Conservation (phyloP, 2,888 invertebrate genomes). For the Chalcosyrphus nemorum region DNA sequence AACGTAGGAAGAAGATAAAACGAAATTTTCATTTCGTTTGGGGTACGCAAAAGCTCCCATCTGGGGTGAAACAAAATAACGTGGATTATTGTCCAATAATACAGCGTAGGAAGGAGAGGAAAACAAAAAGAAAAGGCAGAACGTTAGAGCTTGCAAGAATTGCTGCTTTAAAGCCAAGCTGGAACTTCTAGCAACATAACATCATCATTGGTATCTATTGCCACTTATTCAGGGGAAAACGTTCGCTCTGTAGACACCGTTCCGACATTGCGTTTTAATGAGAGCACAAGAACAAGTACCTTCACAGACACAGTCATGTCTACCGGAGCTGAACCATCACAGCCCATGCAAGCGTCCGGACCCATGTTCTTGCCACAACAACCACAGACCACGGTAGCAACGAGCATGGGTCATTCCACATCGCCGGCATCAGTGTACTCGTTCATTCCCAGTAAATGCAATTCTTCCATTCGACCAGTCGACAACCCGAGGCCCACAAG, state of each 20-base stretch:
- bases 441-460: neutral
- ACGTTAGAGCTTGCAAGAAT: too few relatives aligned
- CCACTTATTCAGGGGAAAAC: neutral
- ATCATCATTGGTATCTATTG: neutral
- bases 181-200: neutral
- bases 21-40: neutral
- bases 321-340: neutral
- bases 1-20: neutral
- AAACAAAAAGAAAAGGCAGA: neutral
- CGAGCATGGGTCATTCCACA: neutral
- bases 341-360: neutral
- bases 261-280: neutral
- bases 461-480: conserved; percentile 8
- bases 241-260: neutral
- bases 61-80: neutral
- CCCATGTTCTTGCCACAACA: conserved; percentile 6
- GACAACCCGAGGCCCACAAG: neutral
- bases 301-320: neutral
- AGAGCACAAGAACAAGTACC: neutral
- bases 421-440: neutral
- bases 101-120: neutral
- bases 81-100: conserved; percentile 1
- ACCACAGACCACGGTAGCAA: neutral
- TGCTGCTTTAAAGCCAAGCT: neutral
- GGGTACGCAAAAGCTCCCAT: neutral